These are phyloP conservation scores for Herminia tarsipennalis DNA, from an alignment of 2,888 invertebrate species.

Conservation along the genomic window DNA sequence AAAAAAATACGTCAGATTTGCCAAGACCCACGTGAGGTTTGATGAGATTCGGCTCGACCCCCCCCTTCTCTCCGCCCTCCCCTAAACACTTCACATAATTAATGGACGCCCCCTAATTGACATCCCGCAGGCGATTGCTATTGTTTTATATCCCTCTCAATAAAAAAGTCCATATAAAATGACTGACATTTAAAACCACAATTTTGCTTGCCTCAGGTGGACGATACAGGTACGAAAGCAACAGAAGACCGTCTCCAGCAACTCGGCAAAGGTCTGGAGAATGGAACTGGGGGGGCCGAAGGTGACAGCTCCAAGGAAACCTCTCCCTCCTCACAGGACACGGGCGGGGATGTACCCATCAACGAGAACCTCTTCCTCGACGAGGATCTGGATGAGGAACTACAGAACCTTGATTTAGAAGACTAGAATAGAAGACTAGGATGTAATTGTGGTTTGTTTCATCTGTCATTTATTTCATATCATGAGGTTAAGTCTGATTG, in stretches of 20 bases:
- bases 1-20: too few relatives aligned
- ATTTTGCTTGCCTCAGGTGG: conserved; percentile 85
- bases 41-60: too few relatives aligned
- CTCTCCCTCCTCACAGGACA: conserved; percentile 45
- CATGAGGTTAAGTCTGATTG: conserved; percentile 1
- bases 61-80: too few relatives aligned
- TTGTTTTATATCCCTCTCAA: too few relatives aligned
- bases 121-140: too few relatives aligned
- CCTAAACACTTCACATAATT: too few relatives aligned
- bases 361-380: conserved; percentile 97
- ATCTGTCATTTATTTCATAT: conserved; percentile 1
- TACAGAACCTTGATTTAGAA: conserved; percentile 92
- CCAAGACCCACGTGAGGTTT: too few relatives aligned
- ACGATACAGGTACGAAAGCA: conserved; percentile 91
- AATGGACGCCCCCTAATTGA: too few relatives aligned
- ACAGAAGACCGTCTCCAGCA: conserved; percentile 87
- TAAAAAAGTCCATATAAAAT: too few relatives aligned
- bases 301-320: conserved; percentile 45
- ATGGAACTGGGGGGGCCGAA: conserved; percentile 45
- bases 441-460: conserved; percentile 3
- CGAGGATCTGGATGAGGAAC: conserved; percentile 93
- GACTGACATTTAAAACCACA: too few relatives aligned
- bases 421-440: conserved; percentile 88
- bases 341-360: conserved; percentile 89
- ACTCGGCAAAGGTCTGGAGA: conserved; percentile 61